Percentiles rank a stretch among this genome's conserved stretches.
Evolutionary conservation across 2,113 vertebrate species (phyloP).

Genomic region (Pelecanus crispus): DNA sequence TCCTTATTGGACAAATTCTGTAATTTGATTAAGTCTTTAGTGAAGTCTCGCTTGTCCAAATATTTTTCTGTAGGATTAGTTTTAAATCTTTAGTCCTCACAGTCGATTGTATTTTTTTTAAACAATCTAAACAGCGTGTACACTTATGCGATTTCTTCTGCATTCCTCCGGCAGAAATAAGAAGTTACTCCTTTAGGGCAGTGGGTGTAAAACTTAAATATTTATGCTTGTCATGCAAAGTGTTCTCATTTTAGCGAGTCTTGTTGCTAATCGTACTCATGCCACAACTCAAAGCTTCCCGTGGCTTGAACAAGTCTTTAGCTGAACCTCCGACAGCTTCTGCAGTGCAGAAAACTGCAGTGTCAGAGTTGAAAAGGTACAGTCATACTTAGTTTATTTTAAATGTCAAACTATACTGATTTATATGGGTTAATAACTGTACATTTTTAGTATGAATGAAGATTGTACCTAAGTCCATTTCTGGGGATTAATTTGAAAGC

Average conservation of each 20-base stretch:
- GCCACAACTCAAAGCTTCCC: neutral
- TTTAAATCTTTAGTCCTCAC: neutral
- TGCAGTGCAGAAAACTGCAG: neutral
- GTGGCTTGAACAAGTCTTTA: neutral
- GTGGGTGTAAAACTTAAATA: neutral
- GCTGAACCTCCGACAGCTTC: neutral
- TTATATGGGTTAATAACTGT: rapidly evolving
- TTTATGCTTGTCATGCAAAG: neutral
- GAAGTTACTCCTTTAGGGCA: neutral
- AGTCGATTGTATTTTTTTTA: too few species aligned
- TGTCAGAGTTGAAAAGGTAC: neutral
- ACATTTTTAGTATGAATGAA: neutral
- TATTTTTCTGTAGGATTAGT: neutral
- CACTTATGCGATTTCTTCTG: rapidly evolving
- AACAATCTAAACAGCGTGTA: rapidly evolving
- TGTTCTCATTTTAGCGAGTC: neutral
- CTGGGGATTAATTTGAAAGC: neutral
- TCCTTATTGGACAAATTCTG: neutral
- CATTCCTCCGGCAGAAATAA: neutral
- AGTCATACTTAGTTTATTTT: rapidly evolving
- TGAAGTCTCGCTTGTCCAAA: neutral
- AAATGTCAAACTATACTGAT: neutral
- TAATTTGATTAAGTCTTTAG: neutral
- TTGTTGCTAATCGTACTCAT: neutral
- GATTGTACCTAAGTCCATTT: neutral